Conservation (phyloP, 1,140 invertebrate species). For the Fopius arisanus region DNA sequence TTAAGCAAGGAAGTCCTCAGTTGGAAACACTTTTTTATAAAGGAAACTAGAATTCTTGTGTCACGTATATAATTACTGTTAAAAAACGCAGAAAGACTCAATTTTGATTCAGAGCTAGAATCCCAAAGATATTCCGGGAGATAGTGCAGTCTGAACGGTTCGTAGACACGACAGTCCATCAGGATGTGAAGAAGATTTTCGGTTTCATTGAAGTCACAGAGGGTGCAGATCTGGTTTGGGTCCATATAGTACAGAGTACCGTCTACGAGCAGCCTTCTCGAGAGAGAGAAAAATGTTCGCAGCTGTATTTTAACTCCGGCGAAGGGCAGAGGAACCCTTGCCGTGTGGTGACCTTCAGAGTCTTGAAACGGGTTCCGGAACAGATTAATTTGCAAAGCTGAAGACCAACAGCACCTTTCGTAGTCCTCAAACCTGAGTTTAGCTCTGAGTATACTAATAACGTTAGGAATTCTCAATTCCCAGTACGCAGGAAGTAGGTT, state of each 20-base stretch:
- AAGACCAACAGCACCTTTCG: background rate
- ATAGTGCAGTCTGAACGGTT: background rate
- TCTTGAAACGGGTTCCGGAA: background rate
- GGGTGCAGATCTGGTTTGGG: background rate
- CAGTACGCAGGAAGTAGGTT: too few species aligned
- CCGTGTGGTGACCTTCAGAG: background rate
- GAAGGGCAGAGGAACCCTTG: background rate
- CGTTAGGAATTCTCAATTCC: too few species aligned
- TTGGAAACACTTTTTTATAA: background rate
- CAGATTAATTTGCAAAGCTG: background rate
- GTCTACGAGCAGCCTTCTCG: background rate
- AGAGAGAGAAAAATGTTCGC: background rate
- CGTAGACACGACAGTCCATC: background rate
- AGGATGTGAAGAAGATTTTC: background rate
- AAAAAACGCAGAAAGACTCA: background rate
- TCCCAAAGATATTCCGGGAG: background rate
- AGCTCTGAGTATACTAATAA: background rate
- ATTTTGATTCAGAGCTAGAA: background rate
- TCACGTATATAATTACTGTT: background rate
- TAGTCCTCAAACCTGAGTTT: background rate
- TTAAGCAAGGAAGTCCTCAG: background rate
- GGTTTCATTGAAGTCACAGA: background rate
- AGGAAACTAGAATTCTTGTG: background rate
- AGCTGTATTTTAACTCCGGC: background rate
- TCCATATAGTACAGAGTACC: background rate